A percentile compares a stretch with the other conserved stretches of the same genome.
These are phyloP conservation scores for Amblyopsis hoosieri DNA, from an alignment of 2,797 vertebrate species.

Conservation along the genomic window DNA sequence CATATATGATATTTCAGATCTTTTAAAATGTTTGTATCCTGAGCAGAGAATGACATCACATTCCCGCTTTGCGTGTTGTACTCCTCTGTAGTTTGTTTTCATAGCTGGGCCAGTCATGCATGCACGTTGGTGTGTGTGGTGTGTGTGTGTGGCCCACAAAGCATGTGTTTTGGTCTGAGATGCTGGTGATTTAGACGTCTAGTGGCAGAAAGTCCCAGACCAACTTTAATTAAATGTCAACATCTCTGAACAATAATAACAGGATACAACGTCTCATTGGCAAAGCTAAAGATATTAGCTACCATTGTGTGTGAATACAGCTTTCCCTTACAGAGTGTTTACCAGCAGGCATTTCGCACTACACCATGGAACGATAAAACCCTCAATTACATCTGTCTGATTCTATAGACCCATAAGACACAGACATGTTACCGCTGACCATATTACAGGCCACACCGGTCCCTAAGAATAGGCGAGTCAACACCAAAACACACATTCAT, in stretches of 20 bases:
- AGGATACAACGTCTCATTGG: conserved; percentile 10
- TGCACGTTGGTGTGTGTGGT: too few species aligned
- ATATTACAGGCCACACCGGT: conserved; percentile 26
- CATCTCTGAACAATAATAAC: too few species aligned
- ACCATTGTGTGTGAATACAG: conserved; percentile 35
- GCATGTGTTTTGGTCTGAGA: too few species aligned
- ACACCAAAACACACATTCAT: conserved; percentile 46
- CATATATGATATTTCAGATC: background rate
- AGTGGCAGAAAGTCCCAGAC: too few species aligned
- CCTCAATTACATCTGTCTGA: conserved; percentile 5
- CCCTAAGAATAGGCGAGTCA: conserved; percentile 41
- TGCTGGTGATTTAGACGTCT: too few species aligned
- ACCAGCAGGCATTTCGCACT: conserved; percentile 8
- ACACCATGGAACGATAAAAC: conserved; percentile 14
- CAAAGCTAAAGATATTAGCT: conserved; percentile 26
- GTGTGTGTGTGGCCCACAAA: too few species aligned
- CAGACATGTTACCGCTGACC: conserved; percentile 24
- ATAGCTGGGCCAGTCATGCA: too few species aligned
- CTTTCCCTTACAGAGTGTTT: conserved; percentile 13
- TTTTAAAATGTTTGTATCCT: too few species aligned
- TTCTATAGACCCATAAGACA: conserved; percentile 8
- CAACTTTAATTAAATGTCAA: conserved; percentile 7
- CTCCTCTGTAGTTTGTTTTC: too few species aligned
- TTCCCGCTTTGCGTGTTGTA: too few species aligned
- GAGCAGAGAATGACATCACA: too few species aligned